A percentile compares a stretch with the other conserved stretches of the same genome.
Evolutionary conservation across 2,113 vertebrate genomes (phyloP).

Genomic region (Callospermophilus lateralis): DNA sequence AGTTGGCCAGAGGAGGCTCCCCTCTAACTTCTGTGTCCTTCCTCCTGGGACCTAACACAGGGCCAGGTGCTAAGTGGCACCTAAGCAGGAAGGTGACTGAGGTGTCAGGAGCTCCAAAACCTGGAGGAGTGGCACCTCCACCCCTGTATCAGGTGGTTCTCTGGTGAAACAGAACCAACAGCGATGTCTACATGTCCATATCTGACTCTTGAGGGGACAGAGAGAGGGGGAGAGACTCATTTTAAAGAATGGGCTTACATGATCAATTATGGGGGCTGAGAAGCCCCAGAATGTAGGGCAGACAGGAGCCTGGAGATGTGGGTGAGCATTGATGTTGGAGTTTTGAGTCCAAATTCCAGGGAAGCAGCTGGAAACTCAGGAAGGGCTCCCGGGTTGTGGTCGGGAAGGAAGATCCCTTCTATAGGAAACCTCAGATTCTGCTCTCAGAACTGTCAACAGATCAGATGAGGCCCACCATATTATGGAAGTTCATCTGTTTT

Average conservation of each 20-base stretch:
- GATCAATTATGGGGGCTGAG: neutral
- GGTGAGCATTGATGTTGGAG: accelerated
- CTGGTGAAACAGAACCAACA: neutral
- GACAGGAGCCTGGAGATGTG: neutral
- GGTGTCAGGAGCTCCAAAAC: neutral
- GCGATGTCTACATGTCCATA: neutral
- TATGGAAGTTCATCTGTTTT: too few species aligned
- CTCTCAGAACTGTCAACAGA: neutral
- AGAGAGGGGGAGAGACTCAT: neutral
- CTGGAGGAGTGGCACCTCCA: too few species aligned
- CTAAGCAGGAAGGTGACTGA: neutral
- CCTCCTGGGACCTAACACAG: neutral
- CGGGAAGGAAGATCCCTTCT: neutral
- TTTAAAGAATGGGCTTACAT: neutral
- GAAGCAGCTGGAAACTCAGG: neutral
- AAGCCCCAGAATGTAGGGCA: neutral
- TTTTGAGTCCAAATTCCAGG: neutral
- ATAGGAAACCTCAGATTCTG: neutral
- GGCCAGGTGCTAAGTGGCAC: neutral
- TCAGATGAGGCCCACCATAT: neutral
- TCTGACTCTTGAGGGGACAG: too few species aligned
- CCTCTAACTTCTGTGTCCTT: neutral
- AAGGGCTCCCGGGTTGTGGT: accelerated
- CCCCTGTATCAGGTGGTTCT: neutral
- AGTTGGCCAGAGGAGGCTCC: too few species aligned